phyloP scores from a whole-genome alignment of 92 coral and sea anemone species.

The Phenganax marumi region DNA sequence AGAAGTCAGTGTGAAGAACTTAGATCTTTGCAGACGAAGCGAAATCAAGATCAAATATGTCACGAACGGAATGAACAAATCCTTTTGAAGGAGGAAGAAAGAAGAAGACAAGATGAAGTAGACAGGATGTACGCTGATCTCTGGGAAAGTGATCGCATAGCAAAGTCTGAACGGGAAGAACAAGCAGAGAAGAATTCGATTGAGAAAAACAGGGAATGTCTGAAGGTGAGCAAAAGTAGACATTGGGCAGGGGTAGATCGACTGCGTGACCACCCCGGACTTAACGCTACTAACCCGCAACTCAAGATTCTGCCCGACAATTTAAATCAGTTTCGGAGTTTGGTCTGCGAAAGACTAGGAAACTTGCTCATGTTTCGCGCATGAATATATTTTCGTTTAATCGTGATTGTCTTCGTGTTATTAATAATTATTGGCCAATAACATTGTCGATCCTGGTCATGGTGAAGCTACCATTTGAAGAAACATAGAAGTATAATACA shows the following conservation, averaged over 20 bases:
- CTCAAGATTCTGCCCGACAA: no score
- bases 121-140: conserved; percentile 84
- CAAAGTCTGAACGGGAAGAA: conserved; percentile 82
- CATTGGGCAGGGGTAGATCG: background rate
- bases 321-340: no score
- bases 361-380: no score
- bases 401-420: no score
- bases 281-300: no score
- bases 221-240: conserved; percentile 57
- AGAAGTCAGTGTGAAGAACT: conserved; percentile 95
- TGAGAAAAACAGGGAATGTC: conserved; percentile 88
- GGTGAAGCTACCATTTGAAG: no score
- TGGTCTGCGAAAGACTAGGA: no score
- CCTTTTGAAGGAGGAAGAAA: conserved; percentile 73
- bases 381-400: no score
- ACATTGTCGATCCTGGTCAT: no score
- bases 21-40: conserved; percentile 74
- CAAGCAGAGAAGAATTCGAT: conserved; percentile 71
- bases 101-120: conserved; percentile 69
- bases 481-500: no score
- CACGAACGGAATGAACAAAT: conserved; percentile 82
- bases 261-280: background rate
- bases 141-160: conserved; percentile 81
- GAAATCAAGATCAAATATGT: conserved; percentile 90
- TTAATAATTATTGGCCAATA: no score